A percentile compares a stretch with the other conserved stretches of the same genome.
Conservation (phyloP, 2,797 vertebrate genomes). For the Numenius phaeopus region DNA sequence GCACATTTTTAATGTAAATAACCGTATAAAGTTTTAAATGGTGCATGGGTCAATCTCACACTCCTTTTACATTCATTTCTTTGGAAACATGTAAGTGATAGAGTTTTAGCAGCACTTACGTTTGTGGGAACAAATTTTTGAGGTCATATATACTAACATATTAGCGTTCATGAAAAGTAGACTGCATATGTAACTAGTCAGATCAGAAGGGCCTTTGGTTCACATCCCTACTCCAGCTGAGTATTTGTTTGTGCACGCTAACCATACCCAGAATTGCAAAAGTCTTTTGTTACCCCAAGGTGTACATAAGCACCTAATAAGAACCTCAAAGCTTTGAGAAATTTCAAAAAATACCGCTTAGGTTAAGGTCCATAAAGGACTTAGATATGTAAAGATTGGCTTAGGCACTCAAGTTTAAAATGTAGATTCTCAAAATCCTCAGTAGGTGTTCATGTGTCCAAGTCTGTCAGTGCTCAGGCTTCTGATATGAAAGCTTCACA, state of each 20-base stretch:
- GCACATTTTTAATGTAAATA: slow-evolving; percentile 54
- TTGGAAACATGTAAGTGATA: slow-evolving; percentile 33
- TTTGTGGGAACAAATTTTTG: slow-evolving; percentile 58
- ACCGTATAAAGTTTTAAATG: slow-evolving; percentile 30
- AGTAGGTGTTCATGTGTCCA: not conserved
- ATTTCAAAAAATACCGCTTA: not conserved
- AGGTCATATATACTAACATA: not conserved
- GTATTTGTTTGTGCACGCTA: not conserved
- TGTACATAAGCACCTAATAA: not conserved
- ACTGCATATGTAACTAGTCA: not conserved
- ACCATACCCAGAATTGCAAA: not conserved
- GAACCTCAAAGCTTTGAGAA: not conserved
- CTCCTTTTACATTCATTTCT: slow-evolving; percentile 25
- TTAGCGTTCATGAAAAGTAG: not conserved
- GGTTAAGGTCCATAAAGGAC: not conserved
- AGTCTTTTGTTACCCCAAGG: not conserved
- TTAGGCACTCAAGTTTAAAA: not conserved
- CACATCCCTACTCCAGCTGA: not conserved
- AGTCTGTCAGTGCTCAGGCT: not conserved
- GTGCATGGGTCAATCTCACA: slow-evolving; percentile 34
- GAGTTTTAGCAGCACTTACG: slow-evolving; percentile 17
- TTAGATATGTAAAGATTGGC: not conserved
- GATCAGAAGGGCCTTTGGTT: not conserved
- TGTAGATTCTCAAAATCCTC: not conserved
- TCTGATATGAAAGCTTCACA: not conserved